phyloP scores from a whole-genome alignment of 2,113 vertebrate species.

The Corythoichthys haematopterus region DNA sequence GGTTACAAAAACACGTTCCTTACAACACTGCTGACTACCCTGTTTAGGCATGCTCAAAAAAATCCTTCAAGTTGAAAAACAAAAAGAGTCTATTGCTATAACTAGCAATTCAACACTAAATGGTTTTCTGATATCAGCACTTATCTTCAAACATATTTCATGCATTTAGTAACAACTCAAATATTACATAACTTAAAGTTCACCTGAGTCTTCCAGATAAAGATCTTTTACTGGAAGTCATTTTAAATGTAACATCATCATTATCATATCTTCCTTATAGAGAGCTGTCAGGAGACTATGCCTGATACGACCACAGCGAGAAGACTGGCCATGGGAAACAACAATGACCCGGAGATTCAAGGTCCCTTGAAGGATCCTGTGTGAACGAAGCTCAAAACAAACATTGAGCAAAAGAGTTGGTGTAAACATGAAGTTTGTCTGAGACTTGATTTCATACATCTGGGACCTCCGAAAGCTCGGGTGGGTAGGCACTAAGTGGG shows the following conservation, averaged over 20 bases:
- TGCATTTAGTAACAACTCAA: too few relatives aligned
- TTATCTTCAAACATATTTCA: too few relatives aligned
- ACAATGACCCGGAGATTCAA: constrained; percentile 1
- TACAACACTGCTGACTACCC: too few relatives aligned
- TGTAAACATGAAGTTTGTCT: constrained; percentile 4
- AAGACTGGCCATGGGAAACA: constrained; percentile 31
- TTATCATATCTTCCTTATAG: background rate
- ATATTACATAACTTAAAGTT: too few relatives aligned
- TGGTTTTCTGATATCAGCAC: too few relatives aligned
- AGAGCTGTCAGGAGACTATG: constrained; percentile 14
- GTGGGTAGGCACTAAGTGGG: constrained; percentile 7
- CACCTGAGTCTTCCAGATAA: too few relatives aligned
- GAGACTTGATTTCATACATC: background rate
- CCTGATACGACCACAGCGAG: constrained; percentile 38
- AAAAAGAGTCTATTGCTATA: too few relatives aligned
- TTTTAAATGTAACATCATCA: background rate
- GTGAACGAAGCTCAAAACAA: constrained; percentile 1
- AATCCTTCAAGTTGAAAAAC: too few relatives aligned
- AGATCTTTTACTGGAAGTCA: background rate
- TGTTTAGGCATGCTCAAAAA: too few relatives aligned
- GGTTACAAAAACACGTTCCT: too few relatives aligned
- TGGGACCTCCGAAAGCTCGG: background rate
- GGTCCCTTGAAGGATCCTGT: background rate
- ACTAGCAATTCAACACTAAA: too few relatives aligned
- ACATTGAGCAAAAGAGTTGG: background rate